These are phyloP conservation scores for Scaptomyza tumidula DNA, from an alignment of 2,888 invertebrate species.

Conservation along the genomic window DNA sequence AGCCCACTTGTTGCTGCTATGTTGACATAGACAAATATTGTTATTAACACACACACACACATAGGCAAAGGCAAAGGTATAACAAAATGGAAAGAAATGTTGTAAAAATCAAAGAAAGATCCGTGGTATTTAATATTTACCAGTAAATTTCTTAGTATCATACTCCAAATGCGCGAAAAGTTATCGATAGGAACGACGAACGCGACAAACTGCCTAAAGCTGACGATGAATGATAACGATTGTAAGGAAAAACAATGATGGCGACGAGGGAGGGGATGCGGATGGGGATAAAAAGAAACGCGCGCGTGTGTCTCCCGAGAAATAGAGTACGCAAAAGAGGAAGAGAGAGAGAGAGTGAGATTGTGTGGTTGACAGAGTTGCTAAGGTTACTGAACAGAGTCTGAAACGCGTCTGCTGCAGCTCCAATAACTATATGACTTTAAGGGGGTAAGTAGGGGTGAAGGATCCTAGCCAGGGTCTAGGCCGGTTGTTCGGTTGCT, in stretches of 20 bases:
- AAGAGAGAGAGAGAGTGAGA: neutral
- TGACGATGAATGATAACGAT: conserved; percentile 26
- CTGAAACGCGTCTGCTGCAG: conserved; percentile 15
- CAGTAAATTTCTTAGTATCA: conserved; percentile 74
- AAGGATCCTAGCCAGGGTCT: conserved; percentile 28
- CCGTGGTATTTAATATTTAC: conserved; percentile 71
- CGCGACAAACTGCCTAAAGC: conserved; percentile 15
- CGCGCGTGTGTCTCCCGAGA: conserved; percentile 11
- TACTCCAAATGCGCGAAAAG: conserved; percentile 26
- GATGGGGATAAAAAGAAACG: neutral
- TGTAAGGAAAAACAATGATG: conserved; percentile 6
- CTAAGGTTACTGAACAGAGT: conserved; percentile 22
- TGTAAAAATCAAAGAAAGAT: conserved; percentile 5
- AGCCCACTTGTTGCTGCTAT: conserved; percentile 22
- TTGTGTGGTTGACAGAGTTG: neutral
- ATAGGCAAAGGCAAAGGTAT: neutral
- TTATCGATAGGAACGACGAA: conserved; percentile 14
- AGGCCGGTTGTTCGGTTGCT: conserved; percentile 15
- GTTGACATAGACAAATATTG: conserved; percentile 2
- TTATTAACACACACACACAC: conserved; percentile 2
- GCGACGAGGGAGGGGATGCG: conserved; percentile 18
- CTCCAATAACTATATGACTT: conserved; percentile 4
- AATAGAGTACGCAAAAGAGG: neutral
- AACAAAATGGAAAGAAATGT: neutral
- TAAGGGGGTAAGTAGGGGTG: neutral